Evolutionary conservation across 2,113 vertebrate species (phyloP).

Genomic region (Saimiri boliviensis): DNA sequence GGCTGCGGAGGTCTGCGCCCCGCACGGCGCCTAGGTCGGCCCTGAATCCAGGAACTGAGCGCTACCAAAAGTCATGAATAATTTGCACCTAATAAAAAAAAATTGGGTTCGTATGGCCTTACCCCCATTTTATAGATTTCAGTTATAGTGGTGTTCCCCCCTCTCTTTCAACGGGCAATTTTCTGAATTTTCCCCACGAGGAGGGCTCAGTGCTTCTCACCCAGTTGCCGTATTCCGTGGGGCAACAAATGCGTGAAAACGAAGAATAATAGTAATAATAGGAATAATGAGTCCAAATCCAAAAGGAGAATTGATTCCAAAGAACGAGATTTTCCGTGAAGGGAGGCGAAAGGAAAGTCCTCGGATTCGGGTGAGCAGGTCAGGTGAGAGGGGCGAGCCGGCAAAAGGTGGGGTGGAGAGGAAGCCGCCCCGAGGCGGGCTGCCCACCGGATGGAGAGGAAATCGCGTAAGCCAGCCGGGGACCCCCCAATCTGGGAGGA

Average conservation of each 20-base stretch:
- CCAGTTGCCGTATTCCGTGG: constrained; percentile 8
- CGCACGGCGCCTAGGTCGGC: constrained; percentile 57
- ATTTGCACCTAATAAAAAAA: constrained; percentile 72
- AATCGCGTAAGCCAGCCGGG: background rate
- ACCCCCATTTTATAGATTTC: background rate
- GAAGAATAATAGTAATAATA: background rate
- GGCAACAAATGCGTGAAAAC: constrained; percentile 35
- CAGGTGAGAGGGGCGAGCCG: constrained; percentile 10
- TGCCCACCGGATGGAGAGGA: background rate
- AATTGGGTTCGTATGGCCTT: constrained; percentile 54
- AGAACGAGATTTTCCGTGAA: background rate
- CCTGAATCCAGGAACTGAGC: background rate
- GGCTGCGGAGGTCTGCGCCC: background rate
- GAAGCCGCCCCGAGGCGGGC: background rate
- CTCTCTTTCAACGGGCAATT: constrained; percentile 13
- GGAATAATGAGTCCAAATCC: constrained; percentile 24
- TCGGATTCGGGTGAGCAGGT: background rate
- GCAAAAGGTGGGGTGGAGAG: background rate
- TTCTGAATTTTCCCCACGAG: constrained; percentile 40
- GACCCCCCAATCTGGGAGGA: background rate
- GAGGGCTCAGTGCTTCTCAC: background rate
- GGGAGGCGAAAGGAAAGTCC: background rate
- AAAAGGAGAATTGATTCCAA: constrained; percentile 4
- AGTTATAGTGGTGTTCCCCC: background rate
- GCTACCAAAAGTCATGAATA: constrained; percentile 57